Evolutionary conservation across 2,797 vertebrate genomes (phyloP), one percentile per base, ranked within the genome.

Genomic region (Ptychadena robeensis): DNA sequence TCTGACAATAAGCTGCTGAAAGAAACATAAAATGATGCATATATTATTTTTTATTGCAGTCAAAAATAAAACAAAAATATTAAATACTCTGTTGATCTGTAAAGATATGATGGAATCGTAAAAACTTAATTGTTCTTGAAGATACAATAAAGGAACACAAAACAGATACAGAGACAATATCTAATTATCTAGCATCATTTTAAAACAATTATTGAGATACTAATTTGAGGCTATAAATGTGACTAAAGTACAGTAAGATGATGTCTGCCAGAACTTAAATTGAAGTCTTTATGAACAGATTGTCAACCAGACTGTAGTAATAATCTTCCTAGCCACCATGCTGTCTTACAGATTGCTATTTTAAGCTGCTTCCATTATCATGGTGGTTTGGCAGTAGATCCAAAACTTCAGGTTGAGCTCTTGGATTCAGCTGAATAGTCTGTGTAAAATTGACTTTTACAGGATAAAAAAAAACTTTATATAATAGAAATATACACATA

Each of bases 281-380:
- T 79, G 86, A 88, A 83, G 81, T 87, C 79, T 86, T 89, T 79
- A 61, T 79, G 81, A 87, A 86, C 87, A 91, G 88, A 91, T 91
- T 92, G 88, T 82, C 53, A 85, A 87, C 87, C 87, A 91, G 86
- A 87, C 86, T 89, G 87, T 53, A 87, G 81, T 86, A 89, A 88
- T 90, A 90, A 89, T 90, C 86, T 90, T 90, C 80, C 81, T 70
- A 88, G 86, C 82, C 85, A 87, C 83, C 85, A 89, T 63, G 87
- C 88, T 91, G 89, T 79, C 74, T 90, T 88, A 61, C 86, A 90
- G 87, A 90, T 87, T 90, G 85, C 80, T 87, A 35, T 89, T 91
- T 88, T 88, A 87, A 88, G 87, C 83, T 71, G 53, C 77, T 89
- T 90, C 88, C 86, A 87, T 91, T 90, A 87, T 88, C 88, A 86